Percentiles rank a stretch among this genome's conserved stretches.
Evolutionary conservation across 2,888 invertebrate genomes (phyloP).

Genomic region (Brassicogethes aeneus): DNA sequence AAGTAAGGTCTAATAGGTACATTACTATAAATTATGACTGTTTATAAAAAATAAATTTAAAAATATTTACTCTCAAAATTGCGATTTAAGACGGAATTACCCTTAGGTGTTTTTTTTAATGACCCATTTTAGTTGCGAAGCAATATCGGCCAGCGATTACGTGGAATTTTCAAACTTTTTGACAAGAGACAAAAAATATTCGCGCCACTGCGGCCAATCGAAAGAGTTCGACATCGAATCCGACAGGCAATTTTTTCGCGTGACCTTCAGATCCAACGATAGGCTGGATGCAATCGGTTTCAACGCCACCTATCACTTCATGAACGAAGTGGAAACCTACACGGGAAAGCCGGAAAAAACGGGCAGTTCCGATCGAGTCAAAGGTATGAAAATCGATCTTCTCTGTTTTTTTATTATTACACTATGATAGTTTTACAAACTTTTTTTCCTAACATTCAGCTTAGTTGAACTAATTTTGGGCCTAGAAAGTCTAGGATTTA

Average conservation of each 20-base stretch:
- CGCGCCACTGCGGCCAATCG: slow-evolving; percentile 79
- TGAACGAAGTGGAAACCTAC: slow-evolving; percentile 56
- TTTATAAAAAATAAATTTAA: no score
- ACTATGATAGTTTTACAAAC: no score
- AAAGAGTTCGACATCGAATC: slow-evolving; percentile 76
- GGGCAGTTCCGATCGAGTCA: not conserved
- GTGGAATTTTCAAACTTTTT: slow-evolving; percentile 94
- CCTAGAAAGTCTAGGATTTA: no score
- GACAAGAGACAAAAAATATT: slow-evolving; percentile 81
- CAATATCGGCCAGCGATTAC: slow-evolving; percentile 86
- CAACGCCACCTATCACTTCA: slow-evolving; percentile 83
- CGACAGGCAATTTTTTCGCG: slow-evolving; percentile 87
- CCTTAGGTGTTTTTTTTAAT: slow-evolving; percentile 16
- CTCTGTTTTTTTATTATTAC: no score
- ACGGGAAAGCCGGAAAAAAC: slow-evolving; percentile 36
- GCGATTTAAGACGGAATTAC: no score
- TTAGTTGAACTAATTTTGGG: no score
- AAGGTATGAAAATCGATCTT: no score
- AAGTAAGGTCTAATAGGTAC: no score
- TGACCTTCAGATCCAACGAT: slow-evolving; percentile 91
- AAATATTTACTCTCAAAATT: no score
- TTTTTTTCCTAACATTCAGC: no score
- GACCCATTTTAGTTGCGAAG: slow-evolving; percentile 87
- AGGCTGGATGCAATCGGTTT: slow-evolving; percentile 91
- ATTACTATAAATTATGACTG: no score